A percentile compares a stretch with the other conserved stretches of the same genome.
phyloP scores from a whole-genome alignment of 2,797 vertebrate genomes.

The Gobio occitaniae region DNA sequence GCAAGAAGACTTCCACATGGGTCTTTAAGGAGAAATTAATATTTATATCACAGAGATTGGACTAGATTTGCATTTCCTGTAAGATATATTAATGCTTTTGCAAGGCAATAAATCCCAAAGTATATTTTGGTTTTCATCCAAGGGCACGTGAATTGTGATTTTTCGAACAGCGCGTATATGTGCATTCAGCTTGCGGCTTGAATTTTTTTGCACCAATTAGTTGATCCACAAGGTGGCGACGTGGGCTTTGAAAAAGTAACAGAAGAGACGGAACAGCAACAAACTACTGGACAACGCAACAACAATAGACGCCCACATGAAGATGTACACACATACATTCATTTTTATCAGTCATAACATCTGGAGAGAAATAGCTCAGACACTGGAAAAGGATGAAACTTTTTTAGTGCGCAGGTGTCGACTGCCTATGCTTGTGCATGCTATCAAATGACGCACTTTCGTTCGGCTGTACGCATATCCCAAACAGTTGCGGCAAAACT shows the following conservation, averaged over 20 bases:
- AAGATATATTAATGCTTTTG: background rate
- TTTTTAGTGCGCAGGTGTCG: background rate
- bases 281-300: background rate
- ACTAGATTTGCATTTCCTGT: background rate
- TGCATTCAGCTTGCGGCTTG: background rate
- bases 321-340: too few species aligned
- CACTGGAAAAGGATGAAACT: too few species aligned
- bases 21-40: background rate
- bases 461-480: background rate
- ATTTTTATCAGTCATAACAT: background rate
- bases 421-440: background rate
- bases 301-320: background rate
- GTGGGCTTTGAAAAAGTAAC: background rate
- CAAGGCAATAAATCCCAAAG: background rate
- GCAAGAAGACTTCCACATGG: background rate
- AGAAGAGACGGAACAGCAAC: background rate
- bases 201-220: background rate
- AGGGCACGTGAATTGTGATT: background rate
- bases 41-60: background rate
- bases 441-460: background rate
- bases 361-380: background rate
- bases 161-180: background rate
- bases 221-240: background rate
- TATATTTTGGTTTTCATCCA: background rate
- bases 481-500: background rate